Evolutionary conservation across 2,888 invertebrate species (phyloP), one percentile per base, ranked within the genome.

Genomic region (Coelopa pilipes): DNA sequence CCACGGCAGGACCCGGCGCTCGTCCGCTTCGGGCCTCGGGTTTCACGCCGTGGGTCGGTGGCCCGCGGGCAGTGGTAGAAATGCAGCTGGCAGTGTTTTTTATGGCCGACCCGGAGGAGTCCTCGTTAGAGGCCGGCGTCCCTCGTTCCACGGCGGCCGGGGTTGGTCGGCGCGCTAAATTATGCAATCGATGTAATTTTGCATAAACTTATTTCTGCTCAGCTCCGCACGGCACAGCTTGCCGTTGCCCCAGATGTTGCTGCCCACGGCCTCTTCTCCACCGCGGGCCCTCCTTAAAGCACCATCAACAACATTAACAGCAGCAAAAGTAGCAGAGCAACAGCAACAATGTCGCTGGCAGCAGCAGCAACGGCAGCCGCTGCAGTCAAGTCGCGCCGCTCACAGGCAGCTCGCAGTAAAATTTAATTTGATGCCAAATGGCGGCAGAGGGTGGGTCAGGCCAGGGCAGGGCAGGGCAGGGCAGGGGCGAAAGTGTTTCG

Each of bases 401-500:
- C 67, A 62, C 75, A 74, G 67, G 17, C 69, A 21, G 57, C 53
- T 21, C 45, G 75, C 75, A 79, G 75, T 81, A 79, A 80, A 80
- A 80, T 81, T 81, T 79, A 81, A 81, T 81, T 81, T 81, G 79
- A 79, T 80, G 77, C 78, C 73, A 79, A 77, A 75, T 79, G 76
- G 75, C 77, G 34, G 34, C n/a, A n/a, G n/a, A n/a, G n/a, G n/a
- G n/a, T n/a, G n/a, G n/a, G n/a, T n/a, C n/a, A n/a, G n/a, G n/a
- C n/a, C n/a, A n/a, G n/a, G n/a, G n/a, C n/a, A n/a, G n/a, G n/a
- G n/a, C n/a, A n/a, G n/a, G n/a, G n/a, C n/a, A n/a, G 34, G 2
- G 34, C 4, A 34, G 34, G 34, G 7, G 34, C 34, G 34, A 34
- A 7, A 34, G 7, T 7, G 34, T n/a, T n/a, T n/a, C 34, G 34